phyloP scores from a whole-genome alignment of 2,113 vertebrate genomes.

The Ctenomys sociabilis region DNA sequence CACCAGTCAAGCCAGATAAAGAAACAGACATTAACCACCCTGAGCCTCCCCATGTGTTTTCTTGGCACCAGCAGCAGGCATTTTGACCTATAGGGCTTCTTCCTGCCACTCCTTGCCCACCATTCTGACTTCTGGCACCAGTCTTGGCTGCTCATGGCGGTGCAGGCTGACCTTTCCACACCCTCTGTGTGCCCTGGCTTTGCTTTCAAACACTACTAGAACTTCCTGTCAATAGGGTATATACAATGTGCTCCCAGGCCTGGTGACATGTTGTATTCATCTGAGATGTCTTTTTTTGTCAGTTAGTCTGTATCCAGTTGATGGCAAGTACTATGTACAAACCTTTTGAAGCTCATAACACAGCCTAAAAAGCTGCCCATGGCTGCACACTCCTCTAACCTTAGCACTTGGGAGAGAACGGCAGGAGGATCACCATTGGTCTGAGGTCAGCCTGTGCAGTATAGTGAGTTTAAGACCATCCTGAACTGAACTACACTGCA shows the following conservation, averaged over 20 bases:
- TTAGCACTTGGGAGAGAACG: background rate
- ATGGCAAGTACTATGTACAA: background rate
- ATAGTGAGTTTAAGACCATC: background rate
- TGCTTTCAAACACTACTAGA: background rate
- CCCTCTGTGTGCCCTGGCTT: background rate
- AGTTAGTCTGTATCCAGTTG: background rate
- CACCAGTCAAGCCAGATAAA: background rate
- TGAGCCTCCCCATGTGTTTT: accelerated
- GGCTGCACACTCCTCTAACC: background rate
- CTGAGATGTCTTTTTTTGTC: background rate
- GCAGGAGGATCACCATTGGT: background rate
- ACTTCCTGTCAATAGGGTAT: background rate
- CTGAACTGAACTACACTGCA: background rate
- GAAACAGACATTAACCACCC: too few relatives aligned
- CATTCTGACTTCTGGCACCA: background rate
- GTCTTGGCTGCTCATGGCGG: background rate
- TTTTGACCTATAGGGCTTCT: too few relatives aligned
- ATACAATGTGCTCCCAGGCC: background rate
- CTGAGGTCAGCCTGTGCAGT: background rate
- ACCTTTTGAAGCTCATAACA: background rate
- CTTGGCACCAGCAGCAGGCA: too few relatives aligned
- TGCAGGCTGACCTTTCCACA: background rate
- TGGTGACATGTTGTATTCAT: background rate
- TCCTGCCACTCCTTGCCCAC: background rate
- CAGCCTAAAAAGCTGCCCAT: background rate